Percentiles rank a stretch among this genome's conserved stretches.
phyloP scores from a whole-genome alignment of 2,113 vertebrate species.

The Furnarius figulus region DNA sequence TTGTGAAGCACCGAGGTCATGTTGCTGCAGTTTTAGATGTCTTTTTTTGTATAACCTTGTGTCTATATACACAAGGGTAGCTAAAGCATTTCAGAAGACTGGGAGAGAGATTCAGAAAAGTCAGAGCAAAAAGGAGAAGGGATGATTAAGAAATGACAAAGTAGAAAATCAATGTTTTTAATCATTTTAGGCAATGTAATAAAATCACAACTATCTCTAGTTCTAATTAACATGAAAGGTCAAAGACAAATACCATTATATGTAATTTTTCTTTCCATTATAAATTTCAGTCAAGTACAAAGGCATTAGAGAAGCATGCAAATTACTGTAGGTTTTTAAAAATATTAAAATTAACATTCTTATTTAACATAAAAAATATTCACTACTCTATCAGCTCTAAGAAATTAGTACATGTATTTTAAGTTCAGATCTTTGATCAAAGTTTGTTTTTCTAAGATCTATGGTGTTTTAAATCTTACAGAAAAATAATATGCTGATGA shows the following conservation, averaged over 20 bases:
- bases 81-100: not conserved
- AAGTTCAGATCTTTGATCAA: not conserved
- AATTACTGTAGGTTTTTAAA: constrained; percentile 6
- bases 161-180: constrained; percentile 4
- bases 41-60: not conserved
- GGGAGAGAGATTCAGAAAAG: not conserved
- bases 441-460: not conserved
- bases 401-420: not conserved
- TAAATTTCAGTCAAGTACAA: constrained; percentile 54
- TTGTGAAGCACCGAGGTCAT: not conserved
- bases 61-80: not conserved
- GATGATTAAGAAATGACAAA: not conserved
- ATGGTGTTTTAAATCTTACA: not conserved
- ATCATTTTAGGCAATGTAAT: constrained; percentile 3
- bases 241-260: constrained; percentile 54
- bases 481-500: not conserved
- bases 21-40: not conserved
- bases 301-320: constrained; percentile 12
- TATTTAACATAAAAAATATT: constrained; percentile 22
- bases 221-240: constrained; percentile 61
- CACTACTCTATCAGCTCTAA: not conserved
- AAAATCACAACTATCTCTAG: not conserved
- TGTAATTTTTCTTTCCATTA: constrained; percentile 35
- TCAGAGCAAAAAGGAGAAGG: not conserved
- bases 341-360: constrained; percentile 27